Conservation (phyloP, 2,888 invertebrate genomes). For the Cephalotes varians region DNA sequence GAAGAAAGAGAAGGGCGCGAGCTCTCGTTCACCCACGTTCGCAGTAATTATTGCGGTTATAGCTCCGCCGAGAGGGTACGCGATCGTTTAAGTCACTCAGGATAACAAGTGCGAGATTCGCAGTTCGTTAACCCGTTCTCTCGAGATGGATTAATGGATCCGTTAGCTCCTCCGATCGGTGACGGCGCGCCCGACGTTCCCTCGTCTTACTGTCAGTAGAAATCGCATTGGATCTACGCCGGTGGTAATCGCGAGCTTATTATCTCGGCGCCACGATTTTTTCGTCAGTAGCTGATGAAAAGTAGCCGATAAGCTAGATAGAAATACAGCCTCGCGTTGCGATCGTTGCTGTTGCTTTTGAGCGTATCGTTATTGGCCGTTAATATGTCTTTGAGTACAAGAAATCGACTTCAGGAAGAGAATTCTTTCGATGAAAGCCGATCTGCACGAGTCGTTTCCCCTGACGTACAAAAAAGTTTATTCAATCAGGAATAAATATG, state of each 20-base stretch:
- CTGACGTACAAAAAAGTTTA: background rate
- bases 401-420: background rate
- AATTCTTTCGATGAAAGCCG: background rate
- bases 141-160: slow-evolving; percentile 43
- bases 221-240: slow-evolving; percentile 34
- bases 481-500: slow-evolving; percentile 5
- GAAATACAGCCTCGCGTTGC: background rate
- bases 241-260: slow-evolving; percentile 51
- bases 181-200: slow-evolving; percentile 36
- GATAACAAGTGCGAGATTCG: slow-evolving; percentile 48
- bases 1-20: slow-evolving; percentile 25
- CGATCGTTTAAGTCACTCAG: slow-evolving; percentile 52
- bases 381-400: slow-evolving; percentile 1
- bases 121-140: slow-evolving; percentile 51
- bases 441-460: background rate
- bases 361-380: background rate
- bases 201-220: slow-evolving; percentile 15
- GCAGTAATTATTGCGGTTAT: slow-evolving; percentile 50
- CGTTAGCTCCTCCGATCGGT: slow-evolving; percentile 49
- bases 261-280: slow-evolving; percentile 46
- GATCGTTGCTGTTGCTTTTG: slow-evolving; percentile 10
- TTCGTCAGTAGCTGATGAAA: slow-evolving; percentile 32
- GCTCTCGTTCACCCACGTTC: slow-evolving; percentile 26
- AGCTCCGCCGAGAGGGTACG: background rate
- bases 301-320: slow-evolving; percentile 26